Conservation (phyloP, 2,113 vertebrate species). For the Thalassoma bifasciatum region DNA sequence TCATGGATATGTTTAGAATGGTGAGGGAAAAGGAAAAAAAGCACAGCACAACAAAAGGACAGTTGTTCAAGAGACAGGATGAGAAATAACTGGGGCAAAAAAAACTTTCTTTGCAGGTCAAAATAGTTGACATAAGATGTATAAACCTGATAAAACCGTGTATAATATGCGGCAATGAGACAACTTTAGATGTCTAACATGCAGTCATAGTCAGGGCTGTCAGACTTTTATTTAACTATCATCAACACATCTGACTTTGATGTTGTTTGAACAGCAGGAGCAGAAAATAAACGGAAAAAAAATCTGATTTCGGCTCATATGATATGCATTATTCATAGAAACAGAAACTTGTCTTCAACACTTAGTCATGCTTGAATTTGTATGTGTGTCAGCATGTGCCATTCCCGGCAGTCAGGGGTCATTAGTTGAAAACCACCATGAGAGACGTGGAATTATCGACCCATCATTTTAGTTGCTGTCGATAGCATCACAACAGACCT, state of each 20-base stretch:
- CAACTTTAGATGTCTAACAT: background rate
- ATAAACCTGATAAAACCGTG: too few relatives aligned
- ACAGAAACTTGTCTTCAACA: background rate
- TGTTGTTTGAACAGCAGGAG: background rate
- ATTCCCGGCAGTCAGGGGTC: background rate
- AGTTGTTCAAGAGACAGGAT: too few relatives aligned
- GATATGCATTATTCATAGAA: background rate
- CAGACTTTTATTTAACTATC: background rate
- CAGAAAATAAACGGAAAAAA: background rate
- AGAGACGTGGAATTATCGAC: conserved; percentile 21
- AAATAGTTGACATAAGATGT: too few relatives aligned
- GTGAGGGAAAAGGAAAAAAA: too few relatives aligned
- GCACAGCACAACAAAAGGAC: too few relatives aligned
- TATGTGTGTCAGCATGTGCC: conserved; percentile 5
- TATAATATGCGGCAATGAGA: background rate
- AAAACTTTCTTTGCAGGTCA: too few relatives aligned
- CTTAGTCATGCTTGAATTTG: background rate
- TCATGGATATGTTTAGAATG: too few relatives aligned
- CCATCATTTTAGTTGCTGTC: conserved; percentile 1
- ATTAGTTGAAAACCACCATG: conserved; percentile 2
- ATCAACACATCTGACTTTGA: background rate
- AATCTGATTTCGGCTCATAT: background rate
- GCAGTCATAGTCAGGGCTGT: background rate
- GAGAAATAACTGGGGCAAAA: too few relatives aligned
- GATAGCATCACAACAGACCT: background rate